Base-by-base conservation (phyloP, 2,113 vertebrate species). In the Nettapus auritus region DNA sequence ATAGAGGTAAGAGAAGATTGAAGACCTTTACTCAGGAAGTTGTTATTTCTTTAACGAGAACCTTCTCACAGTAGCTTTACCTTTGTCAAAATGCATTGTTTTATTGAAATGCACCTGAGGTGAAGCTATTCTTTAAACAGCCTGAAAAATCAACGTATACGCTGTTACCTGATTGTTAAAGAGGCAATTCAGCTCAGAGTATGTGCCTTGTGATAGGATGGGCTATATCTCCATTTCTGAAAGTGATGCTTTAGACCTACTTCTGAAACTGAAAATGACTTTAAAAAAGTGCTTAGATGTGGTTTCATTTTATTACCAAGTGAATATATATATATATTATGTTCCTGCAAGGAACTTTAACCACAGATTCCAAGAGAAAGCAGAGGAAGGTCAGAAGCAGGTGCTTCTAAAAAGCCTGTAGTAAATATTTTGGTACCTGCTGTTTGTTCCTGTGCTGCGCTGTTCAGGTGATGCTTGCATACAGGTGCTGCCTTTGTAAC, bases 181-280 rank as follows among this genome's bases (percentile, higher is more conserved):
- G 73, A 42, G 34, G 60, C 22, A 36, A 14, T 38, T 56, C 9
- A 29, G 26, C 55, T 50, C 29, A n/a, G 22, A 62, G 46, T 6
- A 38, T 1, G 1, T 33, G 38, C 56, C 38, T n/a, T 22, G 29
- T 10, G 66, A 3, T 5, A 5, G 6, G 3, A 2, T 19, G 64
- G 7, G 11, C 33, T 84, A 17, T 40, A 20, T 8, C 21, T 46
- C 38, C 10, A 6, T 63, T 73, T 62, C 23, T 0, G 2, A 80
- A 68, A 33, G 28, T 52, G 22, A 11, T 77, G 19, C 8, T 69
- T 70, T 74, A 60, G 31, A 11, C 8, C 36, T 63, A 9, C 21
- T 74, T 89, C n/a, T 62, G 69, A 77, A 78, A 69, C 17, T 55
- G 13, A 48, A 53, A 66, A 82, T 38, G 4, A 48, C 90, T 59